Conservation (phyloP, 2,113 vertebrate species). For the Hylia prasina region DNA sequence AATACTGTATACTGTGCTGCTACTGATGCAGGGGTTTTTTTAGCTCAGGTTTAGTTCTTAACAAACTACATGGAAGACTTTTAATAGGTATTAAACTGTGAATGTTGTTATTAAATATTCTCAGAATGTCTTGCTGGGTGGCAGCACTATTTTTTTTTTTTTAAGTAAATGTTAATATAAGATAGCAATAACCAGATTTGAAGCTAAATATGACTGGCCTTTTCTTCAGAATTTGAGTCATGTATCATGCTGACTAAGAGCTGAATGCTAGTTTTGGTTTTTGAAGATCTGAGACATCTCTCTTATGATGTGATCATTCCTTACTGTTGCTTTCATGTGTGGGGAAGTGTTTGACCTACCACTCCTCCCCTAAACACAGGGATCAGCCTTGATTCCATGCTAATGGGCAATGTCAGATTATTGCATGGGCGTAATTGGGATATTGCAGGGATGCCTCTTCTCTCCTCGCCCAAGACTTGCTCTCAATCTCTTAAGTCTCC, state of each 20-base stretch:
- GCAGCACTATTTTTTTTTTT: background rate
- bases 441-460: background rate
- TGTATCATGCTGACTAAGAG: background rate
- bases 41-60: background rate
- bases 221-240: background rate
- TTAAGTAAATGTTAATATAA: background rate
- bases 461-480: background rate
- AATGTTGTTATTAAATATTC: background rate
- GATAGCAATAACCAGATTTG: background rate
- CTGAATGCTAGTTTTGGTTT: background rate
- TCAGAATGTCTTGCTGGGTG: background rate
- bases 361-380: background rate
- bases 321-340: background rate
- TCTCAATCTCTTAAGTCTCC: background rate
- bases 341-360: background rate
- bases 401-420: background rate
- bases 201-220: background rate
- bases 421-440: background rate
- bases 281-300: background rate
- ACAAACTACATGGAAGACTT: background rate
- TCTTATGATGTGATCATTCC: background rate
- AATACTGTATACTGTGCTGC: background rate
- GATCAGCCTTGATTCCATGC: background rate
- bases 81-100: background rate
- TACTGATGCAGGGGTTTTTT: background rate